Evolutionary conservation across 2,888 invertebrate genomes (phyloP), one percentile per base, ranked within the genome.

Genomic region (Xiphydria camelus): DNA sequence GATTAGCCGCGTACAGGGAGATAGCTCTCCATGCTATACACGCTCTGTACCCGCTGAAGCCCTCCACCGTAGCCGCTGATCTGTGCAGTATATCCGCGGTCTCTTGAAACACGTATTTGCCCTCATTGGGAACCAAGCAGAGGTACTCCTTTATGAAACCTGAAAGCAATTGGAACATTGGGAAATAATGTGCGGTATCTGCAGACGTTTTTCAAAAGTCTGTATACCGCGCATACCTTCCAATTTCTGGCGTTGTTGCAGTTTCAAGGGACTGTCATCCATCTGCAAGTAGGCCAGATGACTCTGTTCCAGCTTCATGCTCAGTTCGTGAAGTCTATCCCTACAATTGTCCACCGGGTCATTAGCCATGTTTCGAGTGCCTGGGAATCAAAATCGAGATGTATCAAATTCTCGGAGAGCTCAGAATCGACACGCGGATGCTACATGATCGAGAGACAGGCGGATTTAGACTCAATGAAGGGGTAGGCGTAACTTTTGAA

Each of bases 11-110:
- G 73, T 94, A 94, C 55, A 88, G 81, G 47, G 89, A 91, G 54
- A 94, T 80, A 21, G 91, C 88, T 61, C 89, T 87, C 83, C 91
- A 94, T 9, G 92, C 93, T 34, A 86, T 80, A 19, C 88, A 86
- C 10, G 91, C 90, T 57, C 87, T 83, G 63, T 88, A 88, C 14
- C 88, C 91, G 68, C 88, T 91, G 70, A 91, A 93, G 61, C 88
- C 86, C 4, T 82, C 77, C 63, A 86, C 78, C 39, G 83, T 83
- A 32, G 80, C 81, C 18, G 91, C 83, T 1, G 91, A 90, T 41
- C 83, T 81, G 49, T 86, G 84, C 51, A 93, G 80, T 41, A 92
- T 87, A 59, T 86, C 85, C 41, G 83, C 83, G 0, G 91, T 91
- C 76, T 88, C 87, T 25, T 82, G 80, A 62, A 89, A 82, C 40